phyloP scores from a whole-genome alignment of 2,113 vertebrate genomes.

The Nicator chloris region DNA sequence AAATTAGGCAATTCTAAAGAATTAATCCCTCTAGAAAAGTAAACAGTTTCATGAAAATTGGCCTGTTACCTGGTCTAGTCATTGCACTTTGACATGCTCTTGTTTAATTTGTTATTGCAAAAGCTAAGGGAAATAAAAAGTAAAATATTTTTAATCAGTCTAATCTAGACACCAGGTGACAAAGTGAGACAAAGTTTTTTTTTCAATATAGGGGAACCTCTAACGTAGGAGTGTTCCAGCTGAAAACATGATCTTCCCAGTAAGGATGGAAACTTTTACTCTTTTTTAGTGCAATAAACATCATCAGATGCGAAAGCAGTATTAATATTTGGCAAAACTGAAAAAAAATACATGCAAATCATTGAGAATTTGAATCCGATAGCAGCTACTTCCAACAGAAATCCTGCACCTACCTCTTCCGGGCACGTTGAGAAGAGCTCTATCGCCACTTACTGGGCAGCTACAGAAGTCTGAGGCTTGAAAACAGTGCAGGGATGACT shows the following conservation, averaged over 20 bases:
- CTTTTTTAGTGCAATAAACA: neutral
- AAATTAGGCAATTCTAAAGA: neutral
- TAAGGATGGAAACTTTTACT: neutral
- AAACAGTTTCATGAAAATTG: neutral
- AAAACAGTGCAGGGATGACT: accelerated
- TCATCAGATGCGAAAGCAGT: accelerated
- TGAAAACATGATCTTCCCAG: neutral
- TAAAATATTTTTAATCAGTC: neutral
- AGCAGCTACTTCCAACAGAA: neutral
- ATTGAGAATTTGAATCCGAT: accelerated
- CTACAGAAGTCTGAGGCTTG: neutral
- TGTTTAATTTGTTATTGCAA: neutral
- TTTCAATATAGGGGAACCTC: neutral
- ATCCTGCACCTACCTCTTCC: neutral
- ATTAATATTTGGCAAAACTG: neutral
- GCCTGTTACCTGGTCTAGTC: neutral
- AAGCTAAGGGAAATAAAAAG: neutral
- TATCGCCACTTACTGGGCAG: slow-evolving; percentile 37
- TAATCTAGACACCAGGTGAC: neutral
- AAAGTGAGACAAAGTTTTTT: neutral
- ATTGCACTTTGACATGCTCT: neutral
- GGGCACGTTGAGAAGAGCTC: neutral
- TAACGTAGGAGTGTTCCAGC: neutral
- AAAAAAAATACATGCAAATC: neutral
- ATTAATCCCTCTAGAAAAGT: neutral